Base-by-base conservation (phyloP, 2,113 vertebrate genomes). In the Trematocara stigmaticum region DNA sequence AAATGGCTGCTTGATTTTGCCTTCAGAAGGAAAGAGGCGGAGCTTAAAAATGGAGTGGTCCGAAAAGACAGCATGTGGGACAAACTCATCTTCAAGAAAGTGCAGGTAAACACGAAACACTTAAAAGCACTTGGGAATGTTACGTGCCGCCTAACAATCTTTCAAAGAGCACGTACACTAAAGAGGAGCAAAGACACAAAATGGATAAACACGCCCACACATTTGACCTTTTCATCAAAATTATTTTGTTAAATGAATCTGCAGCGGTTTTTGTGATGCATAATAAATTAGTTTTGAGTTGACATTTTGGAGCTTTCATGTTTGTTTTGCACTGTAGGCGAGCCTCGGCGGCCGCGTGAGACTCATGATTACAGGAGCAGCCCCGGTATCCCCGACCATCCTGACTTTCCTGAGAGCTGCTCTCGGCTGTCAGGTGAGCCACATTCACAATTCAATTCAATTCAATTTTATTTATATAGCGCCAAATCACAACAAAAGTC, bases 61-160 rank as follows among this genome's bases (percentile, higher is more conserved):
- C 96, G 98, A 93, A 97, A 96, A 79, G 97, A 99, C 95, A 99
- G 98, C 93, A 93, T 99, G 82, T 99, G 99, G 99, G 99, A 99
- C 91, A 98, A 95, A 90, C 94, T 99, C 4, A 97, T 99, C 95
- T 99, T 99, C 92, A 97, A 92, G 83, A 99, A 99, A 96, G 97
- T 99, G 40, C 99, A 99, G 98, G 99, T 99, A 94, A 79, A 59
- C 57, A 31, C 2, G 7, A n/a, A 4, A 74, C 69, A 49, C 23
- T 47, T 29, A 8, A 59, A 74, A 31, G 20, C 10, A 23, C 26
- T 11, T 49, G 45, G 23, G 1, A 10, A 76, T 6, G 5, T 3
- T 74, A 31, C 4, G 0, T 74, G 40, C 69, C 5, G 1, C 23
- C 23, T 47, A 64, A 35, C 20, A 29, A 15, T 9, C 8, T 3